Evolutionary conservation across 2,797 vertebrate species (phyloP), one percentile per base, ranked within the genome.

Genomic region (Malacoctenus gilli): DNA sequence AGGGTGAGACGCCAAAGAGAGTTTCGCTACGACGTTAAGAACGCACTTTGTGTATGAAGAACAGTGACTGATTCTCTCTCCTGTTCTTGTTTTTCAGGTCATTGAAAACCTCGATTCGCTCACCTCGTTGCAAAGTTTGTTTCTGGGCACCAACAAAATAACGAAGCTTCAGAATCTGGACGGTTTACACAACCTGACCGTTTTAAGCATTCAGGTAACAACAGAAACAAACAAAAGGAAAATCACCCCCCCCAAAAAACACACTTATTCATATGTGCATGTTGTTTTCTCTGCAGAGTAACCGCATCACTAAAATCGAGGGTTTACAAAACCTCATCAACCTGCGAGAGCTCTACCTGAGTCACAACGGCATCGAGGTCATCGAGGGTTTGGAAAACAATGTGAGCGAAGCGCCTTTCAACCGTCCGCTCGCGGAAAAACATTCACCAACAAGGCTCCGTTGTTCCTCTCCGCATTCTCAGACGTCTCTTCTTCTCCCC

Each of bases 71-170:
- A n/a, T n/a, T n/a, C n/a, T n/a, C n/a, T n/a, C n/a, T n/a, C n/a
- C n/a, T n/a, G n/a, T n/a, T n/a, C n/a, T n/a, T n/a, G n/a, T n/a
- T 71, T 85, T 56, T 10, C 85, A 99, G 97, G 91, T 89, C 4
- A 97, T 99, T 41, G 96, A 99, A 62, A 99, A 97, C 72, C 91
- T 97, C 0, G 97, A 99, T 64, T 5, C 85, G 0, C 85, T 99
- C 64, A 36, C 91, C 34, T 92, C 92, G 44, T 88, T 99, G 74
- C 94, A 96, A 79, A 98, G 95, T 82, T 89, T 99, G 85, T 99
- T 97, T 86, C 91, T 99, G 70, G 97, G 97, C n/a, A 99, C 97
- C 66, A 99, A 99, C 90, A 99, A 99, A 91, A 98, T 99, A 85
- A 94, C 92, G 28, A 94, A 93, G 60, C 91, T 99, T 34, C 95